Base-by-base conservation (phyloP, 2,113 vertebrate species). In the Kryptolebias marmoratus region DNA sequence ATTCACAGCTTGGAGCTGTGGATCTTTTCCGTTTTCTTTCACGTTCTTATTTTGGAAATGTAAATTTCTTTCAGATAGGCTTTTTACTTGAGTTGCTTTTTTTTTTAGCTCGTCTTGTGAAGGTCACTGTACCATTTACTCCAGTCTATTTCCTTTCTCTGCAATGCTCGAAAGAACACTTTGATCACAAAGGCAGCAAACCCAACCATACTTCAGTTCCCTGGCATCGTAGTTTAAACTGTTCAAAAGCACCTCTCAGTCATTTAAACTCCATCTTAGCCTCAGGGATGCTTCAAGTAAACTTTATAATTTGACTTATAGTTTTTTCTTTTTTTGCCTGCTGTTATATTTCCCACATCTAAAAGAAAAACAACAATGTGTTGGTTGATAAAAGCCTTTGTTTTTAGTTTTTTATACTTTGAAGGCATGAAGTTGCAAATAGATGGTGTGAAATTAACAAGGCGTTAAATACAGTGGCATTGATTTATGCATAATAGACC, bases 111-210 rank as follows among this genome's bases (percentile, higher is more conserved):
- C 65, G 53, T 66, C 52, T 73, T 30, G 48, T 62, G 49, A 76
- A 68, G 56, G 65, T 73, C 55, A 59, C 71, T 76, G 64, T 71
- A 71, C 27, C 0, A 0, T 67, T 82, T 70, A 72, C 48, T 65
- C 16, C 36, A 0, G 7, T 53, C 39, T 78, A 5, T 79, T 82
- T 81, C 75, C 83, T 57, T 70, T 72, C 45, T 59, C 48, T 22
- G 47, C 62, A 56, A 4, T 47, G 54, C 27, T 9, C n/a, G 22
- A 32, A 48, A 55, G 54, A 75, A 57, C 13, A 53, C 75, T 86
- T 87, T 86, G 79, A 86, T 82, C 79, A 58, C 45, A 64, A 73
- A 85, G 57, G 54, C 70, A 18, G 57, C 31, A 80, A 81, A 80
- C 82, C 82, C 79, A 30, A 65, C 48, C 48, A 59, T 22, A 9